Percentiles rank a stretch among this genome's conserved stretches.
phyloP scores from a whole-genome alignment of 2,888 invertebrate species.

The Morpho helenor region DNA sequence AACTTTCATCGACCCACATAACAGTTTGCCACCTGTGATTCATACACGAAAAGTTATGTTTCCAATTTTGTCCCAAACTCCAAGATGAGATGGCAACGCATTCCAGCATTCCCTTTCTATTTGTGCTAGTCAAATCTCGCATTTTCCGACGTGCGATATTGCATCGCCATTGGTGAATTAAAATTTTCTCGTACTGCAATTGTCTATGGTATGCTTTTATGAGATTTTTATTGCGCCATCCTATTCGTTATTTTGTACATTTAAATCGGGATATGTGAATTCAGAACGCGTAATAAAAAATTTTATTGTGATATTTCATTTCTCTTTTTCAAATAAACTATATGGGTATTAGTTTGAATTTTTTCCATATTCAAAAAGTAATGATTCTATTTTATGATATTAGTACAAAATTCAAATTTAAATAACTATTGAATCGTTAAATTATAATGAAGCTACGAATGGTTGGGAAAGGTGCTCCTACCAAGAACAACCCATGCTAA shows the following conservation, averaged over 20 bases:
- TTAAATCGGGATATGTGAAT: background rate
- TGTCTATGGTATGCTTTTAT: slow-evolving; percentile 10
- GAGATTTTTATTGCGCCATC: slow-evolving; percentile 10
- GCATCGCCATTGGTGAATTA: slow-evolving; percentile 22
- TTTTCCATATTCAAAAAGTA: too few relatives aligned
- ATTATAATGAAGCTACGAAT: too few relatives aligned
- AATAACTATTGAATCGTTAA: too few relatives aligned
- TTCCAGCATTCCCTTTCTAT: slow-evolving; percentile 17
- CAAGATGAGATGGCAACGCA: slow-evolving; percentile 17
- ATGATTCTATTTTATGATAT: too few relatives aligned
- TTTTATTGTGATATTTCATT: too few relatives aligned
- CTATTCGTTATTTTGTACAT: background rate
- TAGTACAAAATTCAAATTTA: too few relatives aligned
- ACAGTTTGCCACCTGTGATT: slow-evolving; percentile 25
- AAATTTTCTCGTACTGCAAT: slow-evolving; percentile 10
- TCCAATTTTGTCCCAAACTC: slow-evolving; percentile 43
- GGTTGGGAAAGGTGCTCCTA: too few relatives aligned
- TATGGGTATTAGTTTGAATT: too few relatives aligned
- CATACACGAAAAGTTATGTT: slow-evolving; percentile 39
- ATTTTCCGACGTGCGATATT: slow-evolving; percentile 14
- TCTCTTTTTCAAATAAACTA: too few relatives aligned
- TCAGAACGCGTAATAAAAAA: background rate
- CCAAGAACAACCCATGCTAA: too few relatives aligned
- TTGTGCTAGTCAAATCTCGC: slow-evolving; percentile 12
- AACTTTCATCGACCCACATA: slow-evolving; percentile 34